Percentiles rank a stretch among this genome's conserved stretches.
Evolutionary conservation across 2,797 vertebrate genomes (phyloP).

Genomic region (Sebastolobus alascanus): DNA sequence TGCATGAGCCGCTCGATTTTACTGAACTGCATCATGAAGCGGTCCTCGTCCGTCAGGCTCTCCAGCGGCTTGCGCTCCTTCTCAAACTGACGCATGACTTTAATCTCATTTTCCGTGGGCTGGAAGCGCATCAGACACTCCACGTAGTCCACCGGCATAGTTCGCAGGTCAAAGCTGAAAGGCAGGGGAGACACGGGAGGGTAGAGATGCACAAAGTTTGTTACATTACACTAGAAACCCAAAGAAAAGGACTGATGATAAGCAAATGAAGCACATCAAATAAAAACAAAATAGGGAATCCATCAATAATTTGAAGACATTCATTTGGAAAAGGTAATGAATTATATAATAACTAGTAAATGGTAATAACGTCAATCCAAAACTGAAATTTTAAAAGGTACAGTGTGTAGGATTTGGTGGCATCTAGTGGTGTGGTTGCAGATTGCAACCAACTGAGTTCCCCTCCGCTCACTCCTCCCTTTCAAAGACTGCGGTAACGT

Average conservation of each 20-base stretch:
- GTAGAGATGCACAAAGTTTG: background rate
- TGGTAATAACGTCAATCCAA: background rate
- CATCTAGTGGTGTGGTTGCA: no score
- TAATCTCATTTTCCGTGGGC: conserved; percentile 94
- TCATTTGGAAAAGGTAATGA: background rate
- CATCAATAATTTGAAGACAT: background rate
- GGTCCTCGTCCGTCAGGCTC: conserved; percentile 94
- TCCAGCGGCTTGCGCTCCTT: conserved; percentile 95
- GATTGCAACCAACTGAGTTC: no score
- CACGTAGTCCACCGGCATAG: conserved; percentile 95
- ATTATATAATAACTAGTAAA: background rate
- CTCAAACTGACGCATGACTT: conserved; percentile 94
- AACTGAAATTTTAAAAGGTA: background rate
- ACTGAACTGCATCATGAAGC: conserved; percentile 99
- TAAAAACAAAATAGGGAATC: background rate
- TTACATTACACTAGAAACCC: background rate
- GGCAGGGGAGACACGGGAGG: background rate
- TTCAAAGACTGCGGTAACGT: no score
- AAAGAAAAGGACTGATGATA: background rate
- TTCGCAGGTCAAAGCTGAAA: conserved; percentile 93
- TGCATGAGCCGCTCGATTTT: conserved; percentile 98
- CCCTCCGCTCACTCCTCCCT: no score
- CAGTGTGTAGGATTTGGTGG: no score
- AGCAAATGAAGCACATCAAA: background rate
- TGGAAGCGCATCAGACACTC: conserved; percentile 97